Evolutionary conservation across 2,113 vertebrate genomes (phyloP).

Genomic region (Antennarius striatus): DNA sequence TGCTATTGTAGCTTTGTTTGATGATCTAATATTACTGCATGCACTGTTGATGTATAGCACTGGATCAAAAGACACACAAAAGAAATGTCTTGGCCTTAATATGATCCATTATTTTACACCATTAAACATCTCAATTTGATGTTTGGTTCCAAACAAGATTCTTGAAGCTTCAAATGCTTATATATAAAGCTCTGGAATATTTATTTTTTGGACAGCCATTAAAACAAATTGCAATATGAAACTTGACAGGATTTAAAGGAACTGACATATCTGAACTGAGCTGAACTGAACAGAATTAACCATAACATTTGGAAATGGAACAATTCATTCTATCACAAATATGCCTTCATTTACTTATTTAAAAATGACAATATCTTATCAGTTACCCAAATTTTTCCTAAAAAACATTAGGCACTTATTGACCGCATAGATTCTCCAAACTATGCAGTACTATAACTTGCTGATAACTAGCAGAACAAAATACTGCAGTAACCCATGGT

Average conservation of each 20-base stretch:
- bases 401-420: conserved; percentile 48
- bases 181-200: no score
- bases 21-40: conserved; percentile 17
- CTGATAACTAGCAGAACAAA: conserved; percentile 4
- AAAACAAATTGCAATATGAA: no score
- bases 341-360: no score
- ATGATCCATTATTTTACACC: no score
- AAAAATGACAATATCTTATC: not conserved
- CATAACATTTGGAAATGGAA: no score
- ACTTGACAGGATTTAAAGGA: not conserved
- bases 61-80: not conserved
- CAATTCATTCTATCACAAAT: not conserved
- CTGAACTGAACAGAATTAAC: not conserved
- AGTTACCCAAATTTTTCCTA: conserved; percentile 4
- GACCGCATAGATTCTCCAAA: conserved; percentile 12
- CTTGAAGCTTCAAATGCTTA: not conserved
- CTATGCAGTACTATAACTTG: conserved; percentile 3
- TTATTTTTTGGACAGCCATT: no score
- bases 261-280: not conserved
- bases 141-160: no score
- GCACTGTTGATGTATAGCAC: conserved; percentile 1
- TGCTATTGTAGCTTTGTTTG: conserved; percentile 24
- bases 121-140: no score
- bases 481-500: not conserved
- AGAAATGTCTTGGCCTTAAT: no score